Evolutionary conservation across 1,140 invertebrate genomes (phyloP).

Genomic region (Saccostrea glomerata): DNA sequence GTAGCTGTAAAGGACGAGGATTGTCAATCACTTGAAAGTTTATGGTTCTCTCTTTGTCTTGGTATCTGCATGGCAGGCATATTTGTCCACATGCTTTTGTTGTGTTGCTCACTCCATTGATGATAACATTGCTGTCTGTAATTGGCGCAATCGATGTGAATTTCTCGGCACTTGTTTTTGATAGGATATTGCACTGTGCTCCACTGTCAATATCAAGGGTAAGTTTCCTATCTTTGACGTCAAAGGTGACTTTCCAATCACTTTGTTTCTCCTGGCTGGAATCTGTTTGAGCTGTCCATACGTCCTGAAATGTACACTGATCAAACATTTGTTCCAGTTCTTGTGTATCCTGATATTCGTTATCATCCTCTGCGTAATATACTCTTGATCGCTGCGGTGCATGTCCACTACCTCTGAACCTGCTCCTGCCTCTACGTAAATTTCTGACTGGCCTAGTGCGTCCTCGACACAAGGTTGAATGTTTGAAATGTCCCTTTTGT

Average conservation of each 20-base stretch:
- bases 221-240: neutral
- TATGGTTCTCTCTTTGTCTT: neutral
- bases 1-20: neutral
- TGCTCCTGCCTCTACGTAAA: too few relatives aligned
- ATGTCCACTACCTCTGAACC: too few relatives aligned
- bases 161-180: neutral
- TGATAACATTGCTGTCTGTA: conserved; percentile 27
- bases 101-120: conserved; percentile 8
- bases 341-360: neutral
- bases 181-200: neutral
- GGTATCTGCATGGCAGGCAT: neutral
- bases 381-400: too few relatives aligned
- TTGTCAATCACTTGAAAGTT: conserved; percentile 3
- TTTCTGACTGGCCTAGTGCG: too few relatives aligned
- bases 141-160: neutral
- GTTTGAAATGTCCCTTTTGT: too few relatives aligned
- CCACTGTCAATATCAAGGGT: conserved; percentile 5
- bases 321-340: neutral
- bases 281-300: neutral
- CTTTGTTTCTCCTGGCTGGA: neutral
- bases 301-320: neutral
- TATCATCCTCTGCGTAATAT: too few relatives aligned
- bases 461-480: too few relatives aligned
- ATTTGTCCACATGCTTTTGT: neutral
- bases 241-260: neutral